Evolutionary conservation across 1,140 invertebrate genomes (phyloP).

Genomic region (Acromyrmex heyeri): DNA sequence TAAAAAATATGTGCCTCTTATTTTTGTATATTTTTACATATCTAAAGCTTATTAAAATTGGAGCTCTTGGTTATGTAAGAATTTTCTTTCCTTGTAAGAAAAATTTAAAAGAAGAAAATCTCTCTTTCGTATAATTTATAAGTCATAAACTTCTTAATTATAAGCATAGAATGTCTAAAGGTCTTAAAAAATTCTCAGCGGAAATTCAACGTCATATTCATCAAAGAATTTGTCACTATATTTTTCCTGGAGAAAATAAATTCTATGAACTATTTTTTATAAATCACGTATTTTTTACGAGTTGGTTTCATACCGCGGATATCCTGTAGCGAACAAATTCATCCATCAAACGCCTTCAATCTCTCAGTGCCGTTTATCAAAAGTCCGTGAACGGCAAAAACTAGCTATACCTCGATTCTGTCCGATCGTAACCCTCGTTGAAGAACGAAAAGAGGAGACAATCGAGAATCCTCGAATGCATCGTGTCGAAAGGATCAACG

Average conservation of each 20-base stretch:
- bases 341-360: slow-evolving; percentile 17
- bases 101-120: background rate
- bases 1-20: no score
- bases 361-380: background rate
- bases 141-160: background rate
- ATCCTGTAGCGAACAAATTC: slow-evolving; percentile 18
- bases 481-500: slow-evolving; percentile 15
- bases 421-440: slow-evolving; percentile 14
- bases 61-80: no score
- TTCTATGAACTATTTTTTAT: background rate
- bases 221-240: background rate
- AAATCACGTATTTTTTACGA: slow-evolving; percentile 18
- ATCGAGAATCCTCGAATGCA: background rate
- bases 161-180: background rate
- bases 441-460: background rate
- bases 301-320: background rate
- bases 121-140: background rate
- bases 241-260: background rate
- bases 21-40: no score
- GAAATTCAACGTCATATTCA: background rate
- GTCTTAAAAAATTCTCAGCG: background rate
- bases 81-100: background rate
- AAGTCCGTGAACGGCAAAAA: slow-evolving; percentile 9
- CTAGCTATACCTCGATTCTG: background rate
- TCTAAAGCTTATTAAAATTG: no score